These are phyloP conservation scores for Mesochorus sp. DNA, from an alignment of 2,888 invertebrate species.

Conservation along the genomic window DNA sequence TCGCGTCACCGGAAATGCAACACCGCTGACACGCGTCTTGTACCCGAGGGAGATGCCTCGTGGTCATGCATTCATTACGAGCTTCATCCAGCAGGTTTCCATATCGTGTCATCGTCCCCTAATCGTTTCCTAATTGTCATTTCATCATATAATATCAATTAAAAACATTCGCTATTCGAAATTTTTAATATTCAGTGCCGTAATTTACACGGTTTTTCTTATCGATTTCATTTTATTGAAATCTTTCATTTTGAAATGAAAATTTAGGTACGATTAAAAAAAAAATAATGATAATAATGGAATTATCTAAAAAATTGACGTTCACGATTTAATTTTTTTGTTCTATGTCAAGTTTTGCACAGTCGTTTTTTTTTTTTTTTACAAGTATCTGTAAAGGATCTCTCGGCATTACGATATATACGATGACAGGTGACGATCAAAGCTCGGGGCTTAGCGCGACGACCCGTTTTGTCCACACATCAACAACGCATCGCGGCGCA, in stretches of 20 bases:
- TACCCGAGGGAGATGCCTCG: conserved; percentile 15
- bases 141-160: conserved; percentile 3
- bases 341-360: conserved; percentile 17
- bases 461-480: conserved; percentile 77
- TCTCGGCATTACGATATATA: conserved; percentile 27
- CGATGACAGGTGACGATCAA: conserved; percentile 79
- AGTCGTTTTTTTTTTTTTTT: conserved; percentile 3
- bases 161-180: not conserved
- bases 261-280: not conserved
- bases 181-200: no score
- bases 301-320: no score
- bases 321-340: no score
- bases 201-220: no score
- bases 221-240: no score
- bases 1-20: conserved; percentile 58
- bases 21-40: conserved; percentile 52
- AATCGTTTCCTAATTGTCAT: conserved; percentile 47
- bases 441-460: conserved; percentile 77
- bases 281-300: not conserved
- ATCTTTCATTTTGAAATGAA: no score
- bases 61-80: conserved; percentile 11
- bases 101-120: conserved; percentile 34
- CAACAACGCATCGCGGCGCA: conserved; percentile 64
- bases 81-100: conserved; percentile 28
- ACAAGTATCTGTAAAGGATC: conserved; percentile 16